Base-by-base conservation (phyloP, 2,113 vertebrate species). In the Notarius lentiginosus region DNA sequence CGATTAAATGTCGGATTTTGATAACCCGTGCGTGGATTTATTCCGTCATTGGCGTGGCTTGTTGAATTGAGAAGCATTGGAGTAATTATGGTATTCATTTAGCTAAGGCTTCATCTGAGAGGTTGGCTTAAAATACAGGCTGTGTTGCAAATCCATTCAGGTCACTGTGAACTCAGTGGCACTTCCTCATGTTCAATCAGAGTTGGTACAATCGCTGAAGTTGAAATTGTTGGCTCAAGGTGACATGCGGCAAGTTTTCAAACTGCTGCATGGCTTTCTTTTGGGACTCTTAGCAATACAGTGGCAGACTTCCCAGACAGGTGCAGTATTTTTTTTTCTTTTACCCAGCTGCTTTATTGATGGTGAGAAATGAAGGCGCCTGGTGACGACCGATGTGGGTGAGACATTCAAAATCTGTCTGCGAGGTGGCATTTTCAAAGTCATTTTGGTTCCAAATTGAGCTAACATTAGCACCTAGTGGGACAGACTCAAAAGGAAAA, bases 11-110 rank as follows among this genome's bases (percentile, higher is more conserved):
- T 84, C 89, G 6, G 63, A 81, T 84, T 84, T 86, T 86, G 87
- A 90, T 90, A 85, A 84, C 86, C 81, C 66, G 81, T 75, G 87
- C 49, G 34, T 63, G 89, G 85, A 90, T 90, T 90, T 90, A 90
- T 90, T 90, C 82, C 75, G 30, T 88, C 87, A 75, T 86, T 84
- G 75, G 56, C 65, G 51, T 51, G 86, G 85, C 76, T 77, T 75
- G 65, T 86, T 83, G 85, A 88, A 88, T 86, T 84, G 76, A 83
- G 87, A 80, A 86, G 66, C 72, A 84, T 73, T 66, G 81, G 51
- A 47, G 76, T 88, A 81, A 90, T 90, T 90, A 90, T 84, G 72
- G 84, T 68, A 86, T 86, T 88, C 81, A 30, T n/a, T 88, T 82
- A 72, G 81, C 87, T 80, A 56, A 70, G 55, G 49, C 63, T 70